These are phyloP conservation scores for Hypsopygia costalis DNA, from an alignment of 2,888 invertebrate genomes.

Conservation along the genomic window DNA sequence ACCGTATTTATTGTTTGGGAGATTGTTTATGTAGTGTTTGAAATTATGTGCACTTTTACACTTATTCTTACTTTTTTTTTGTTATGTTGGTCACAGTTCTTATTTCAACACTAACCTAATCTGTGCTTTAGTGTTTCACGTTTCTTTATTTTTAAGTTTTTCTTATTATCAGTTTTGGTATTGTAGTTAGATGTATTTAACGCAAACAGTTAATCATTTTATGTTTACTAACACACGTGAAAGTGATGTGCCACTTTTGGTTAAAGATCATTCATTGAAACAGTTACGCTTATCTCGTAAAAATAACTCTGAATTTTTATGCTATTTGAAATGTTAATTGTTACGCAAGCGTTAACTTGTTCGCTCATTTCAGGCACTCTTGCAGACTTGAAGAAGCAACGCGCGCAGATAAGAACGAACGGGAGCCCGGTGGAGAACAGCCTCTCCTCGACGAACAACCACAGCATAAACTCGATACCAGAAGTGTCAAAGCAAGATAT, in stretches of 20 bases:
- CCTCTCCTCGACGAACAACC: conserved; percentile 61
- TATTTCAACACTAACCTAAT: conserved; percentile 10
- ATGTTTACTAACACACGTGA: conserved; percentile 39
- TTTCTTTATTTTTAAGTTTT: conserved; percentile 6
- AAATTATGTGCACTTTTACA: conserved; percentile 16
- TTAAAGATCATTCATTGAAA: conserved; percentile 27
- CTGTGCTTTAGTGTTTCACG: conserved; percentile 5
- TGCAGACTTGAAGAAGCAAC: conserved; percentile 95
- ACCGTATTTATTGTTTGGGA: conserved; percentile 13
- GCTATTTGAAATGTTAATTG: not conserved
- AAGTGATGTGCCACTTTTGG: conserved; percentile 35
- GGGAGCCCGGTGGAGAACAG: conserved; percentile 77
- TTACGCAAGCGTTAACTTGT: conserved; percentile 2
- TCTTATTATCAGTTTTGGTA: conserved; percentile 7
- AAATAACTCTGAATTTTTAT: conserved; percentile 1
- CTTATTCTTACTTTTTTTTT: conserved; percentile 6
- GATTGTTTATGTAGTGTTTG: conserved; percentile 19
- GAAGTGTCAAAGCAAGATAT: conserved; percentile 64
- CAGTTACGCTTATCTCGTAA: conserved; percentile 25
- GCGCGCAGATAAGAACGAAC: conserved; percentile 88
- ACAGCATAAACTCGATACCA: conserved; percentile 65
- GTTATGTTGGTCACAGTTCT: conserved; percentile 12
- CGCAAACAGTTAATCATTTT: not conserved
- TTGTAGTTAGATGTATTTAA: no score
- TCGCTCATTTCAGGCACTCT: conserved; percentile 83